phyloP scores from a whole-genome alignment of 2,888 invertebrate species.

The Chloroclystis v-ata region DNA sequence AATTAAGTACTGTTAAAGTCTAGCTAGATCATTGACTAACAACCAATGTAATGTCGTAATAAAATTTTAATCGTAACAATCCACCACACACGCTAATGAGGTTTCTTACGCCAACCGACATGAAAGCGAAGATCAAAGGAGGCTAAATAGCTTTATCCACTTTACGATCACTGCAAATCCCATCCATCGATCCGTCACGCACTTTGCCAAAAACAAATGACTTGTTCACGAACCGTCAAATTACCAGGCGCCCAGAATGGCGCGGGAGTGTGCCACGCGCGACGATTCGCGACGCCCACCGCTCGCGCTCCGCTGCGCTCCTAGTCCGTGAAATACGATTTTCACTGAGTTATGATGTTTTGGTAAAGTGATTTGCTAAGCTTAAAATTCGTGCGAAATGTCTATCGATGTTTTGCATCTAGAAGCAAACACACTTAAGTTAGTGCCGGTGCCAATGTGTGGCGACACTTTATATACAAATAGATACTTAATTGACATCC shows the following conservation, averaged over 20 bases:
- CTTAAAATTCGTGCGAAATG: too few species aligned
- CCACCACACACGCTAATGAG: too few species aligned
- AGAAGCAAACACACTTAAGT: too few species aligned
- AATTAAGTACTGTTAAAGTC: too few species aligned
- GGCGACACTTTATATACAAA: too few species aligned
- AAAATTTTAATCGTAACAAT: too few species aligned
- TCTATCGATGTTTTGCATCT: too few species aligned
- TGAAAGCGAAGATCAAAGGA: background rate
- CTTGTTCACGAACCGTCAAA: slow-evolving; percentile 22
- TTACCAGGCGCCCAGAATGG: slow-evolving; percentile 18
- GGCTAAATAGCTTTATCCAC: background rate
- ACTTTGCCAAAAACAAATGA: slow-evolving; percentile 18
- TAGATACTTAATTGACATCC: too few species aligned
- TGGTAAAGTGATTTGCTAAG: slow-evolving; percentile 12
- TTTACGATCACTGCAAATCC: background rate
- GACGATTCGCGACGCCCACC: slow-evolving; percentile 34
- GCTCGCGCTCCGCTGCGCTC: slow-evolving; percentile 39
- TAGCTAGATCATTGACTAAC: too few species aligned
- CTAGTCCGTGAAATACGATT: slow-evolving; percentile 53
- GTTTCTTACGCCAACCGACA: too few species aligned
- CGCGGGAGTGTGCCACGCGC: slow-evolving; percentile 17
- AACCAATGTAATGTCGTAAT: too few species aligned
- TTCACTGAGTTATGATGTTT: slow-evolving; percentile 30
- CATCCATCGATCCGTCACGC: slow-evolving; percentile 9
- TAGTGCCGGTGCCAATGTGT: too few species aligned